Conservation (phyloP, 2,888 invertebrate species). For the Scelioninae gen. 2 region DNA sequence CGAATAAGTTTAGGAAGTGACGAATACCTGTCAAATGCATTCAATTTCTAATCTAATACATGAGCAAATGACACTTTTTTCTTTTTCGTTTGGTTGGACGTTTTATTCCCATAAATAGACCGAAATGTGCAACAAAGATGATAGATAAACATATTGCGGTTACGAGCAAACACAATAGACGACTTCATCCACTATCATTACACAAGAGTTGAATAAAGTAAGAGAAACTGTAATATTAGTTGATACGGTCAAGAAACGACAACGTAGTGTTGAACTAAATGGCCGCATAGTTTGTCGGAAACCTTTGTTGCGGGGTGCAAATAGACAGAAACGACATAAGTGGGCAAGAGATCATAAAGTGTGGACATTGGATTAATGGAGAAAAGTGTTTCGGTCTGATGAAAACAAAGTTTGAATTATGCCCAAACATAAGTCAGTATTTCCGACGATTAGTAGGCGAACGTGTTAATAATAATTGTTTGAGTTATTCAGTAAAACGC, state of each 20-base stretch:
- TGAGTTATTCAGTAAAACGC: slow-evolving; percentile 59
- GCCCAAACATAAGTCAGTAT: slow-evolving; percentile 32
- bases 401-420: slow-evolving; percentile 57
- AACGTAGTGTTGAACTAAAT: slow-evolving; percentile 10
- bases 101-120: too few species aligned
- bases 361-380: slow-evolving; percentile 47
- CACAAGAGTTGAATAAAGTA: slow-evolving; percentile 31
- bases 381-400: slow-evolving; percentile 50
- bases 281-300: slow-evolving; percentile 26
- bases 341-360: slow-evolving; percentile 53
- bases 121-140: slow-evolving; percentile 8
- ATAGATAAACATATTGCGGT: slow-evolving; percentile 19
- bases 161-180: slow-evolving; percentile 20
- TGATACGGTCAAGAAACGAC: slow-evolving; percentile 19
- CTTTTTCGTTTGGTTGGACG: too few species aligned
- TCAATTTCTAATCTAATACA: too few species aligned
- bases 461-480: slow-evolving; percentile 23
- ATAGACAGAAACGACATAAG: slow-evolving; percentile 34
- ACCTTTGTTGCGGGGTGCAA: slow-evolving; percentile 26
- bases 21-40: too few species aligned
- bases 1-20: too few species aligned
- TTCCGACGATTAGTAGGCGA: slow-evolving; percentile 21
- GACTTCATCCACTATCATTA: slow-evolving; percentile 23
- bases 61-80: too few species aligned
- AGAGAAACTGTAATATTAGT: slow-evolving; percentile 32